phyloP scores from a whole-genome alignment of 2,797 vertebrate genomes.

The Triplophysa bombifrons region DNA sequence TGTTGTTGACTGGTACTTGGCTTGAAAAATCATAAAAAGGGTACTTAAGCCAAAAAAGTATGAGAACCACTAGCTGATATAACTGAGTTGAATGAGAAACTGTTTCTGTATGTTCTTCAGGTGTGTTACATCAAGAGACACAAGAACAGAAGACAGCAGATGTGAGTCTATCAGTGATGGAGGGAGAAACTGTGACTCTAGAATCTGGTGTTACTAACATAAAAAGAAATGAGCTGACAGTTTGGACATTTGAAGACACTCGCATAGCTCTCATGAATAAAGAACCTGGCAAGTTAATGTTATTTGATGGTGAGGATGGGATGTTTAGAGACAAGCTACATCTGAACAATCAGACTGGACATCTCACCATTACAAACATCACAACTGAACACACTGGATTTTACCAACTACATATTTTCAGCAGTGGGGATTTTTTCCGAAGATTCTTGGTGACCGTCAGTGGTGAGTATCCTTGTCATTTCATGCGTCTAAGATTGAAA shows the following conservation, averaged over 20 bases:
- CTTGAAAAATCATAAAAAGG: too few species aligned
- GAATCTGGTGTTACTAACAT: not conserved
- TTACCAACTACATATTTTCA: not conserved
- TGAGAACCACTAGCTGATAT: too few species aligned
- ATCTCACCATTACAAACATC: not conserved
- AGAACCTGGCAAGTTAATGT: not conserved
- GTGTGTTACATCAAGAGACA: not conserved
- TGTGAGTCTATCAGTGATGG: not conserved
- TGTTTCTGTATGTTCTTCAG: not conserved
- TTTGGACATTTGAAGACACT: not conserved
- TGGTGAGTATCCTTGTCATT: not conserved
- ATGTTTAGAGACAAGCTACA: not conserved
- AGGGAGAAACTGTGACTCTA: conserved; percentile 6
- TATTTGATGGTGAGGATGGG: not conserved
- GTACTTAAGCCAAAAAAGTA: too few species aligned
- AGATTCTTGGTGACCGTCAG: not conserved
- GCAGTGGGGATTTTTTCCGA: too few species aligned
- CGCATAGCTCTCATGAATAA: not conserved
- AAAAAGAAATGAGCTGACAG: not conserved
- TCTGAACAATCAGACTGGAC: not conserved
- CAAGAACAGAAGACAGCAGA: not conserved
- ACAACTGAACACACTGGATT: not conserved
- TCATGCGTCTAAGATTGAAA: not conserved
- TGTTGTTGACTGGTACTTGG: too few species aligned
- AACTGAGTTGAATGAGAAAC: not conserved